Base-by-base conservation (phyloP, 2,113 vertebrate species). In the Labeo catla region DNA sequence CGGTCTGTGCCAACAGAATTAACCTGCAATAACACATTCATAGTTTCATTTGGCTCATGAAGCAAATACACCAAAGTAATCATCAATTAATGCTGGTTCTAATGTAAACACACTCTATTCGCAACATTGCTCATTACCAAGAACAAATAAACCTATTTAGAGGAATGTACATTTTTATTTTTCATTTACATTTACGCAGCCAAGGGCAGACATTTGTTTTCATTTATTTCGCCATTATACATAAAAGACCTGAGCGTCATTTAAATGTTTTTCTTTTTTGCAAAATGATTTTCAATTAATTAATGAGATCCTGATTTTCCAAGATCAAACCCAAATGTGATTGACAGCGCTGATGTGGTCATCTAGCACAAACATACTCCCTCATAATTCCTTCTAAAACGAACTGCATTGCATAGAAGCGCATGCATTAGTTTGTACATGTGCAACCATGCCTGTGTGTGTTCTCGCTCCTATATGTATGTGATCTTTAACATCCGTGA, bases 11-110 rank as follows among this genome's bases (percentile, higher is more conserved):
- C 78, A 86, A 74, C 63, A 83, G 23, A 70, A 82, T 86, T 47
- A 89, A 87, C 52, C 87, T 88, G 87, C 68, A 89, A 87, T 81
- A 89, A 86, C 84, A 86, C 73, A 65, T 87, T 76, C 34, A 77
- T n/a, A 57, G 81, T 84, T 85, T 84, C 12, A n/a, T 36, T 89
- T 89, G 86, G 89, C 88, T 11, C 59, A 78, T 12, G 10, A 61
- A 81, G 12, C 70, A 80, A 57, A 50, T 81, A 52, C 80, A 70
- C 57, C 43, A 74, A 86, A 83, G 72, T 13, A 84, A 50, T 65
- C 81, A 52, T 76, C 76, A 77, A 89, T 88, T 73, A 86, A 83
- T 34, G 70, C 50, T 23, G 6, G 12, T 57, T 84, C 36, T 23
- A 85, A 34, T 49, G 74, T 86, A 49, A 89, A 85, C 86, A 70